Evolutionary conservation across 2,888 invertebrate species (phyloP).

Genomic region (Pristionchus arcanus): DNA sequence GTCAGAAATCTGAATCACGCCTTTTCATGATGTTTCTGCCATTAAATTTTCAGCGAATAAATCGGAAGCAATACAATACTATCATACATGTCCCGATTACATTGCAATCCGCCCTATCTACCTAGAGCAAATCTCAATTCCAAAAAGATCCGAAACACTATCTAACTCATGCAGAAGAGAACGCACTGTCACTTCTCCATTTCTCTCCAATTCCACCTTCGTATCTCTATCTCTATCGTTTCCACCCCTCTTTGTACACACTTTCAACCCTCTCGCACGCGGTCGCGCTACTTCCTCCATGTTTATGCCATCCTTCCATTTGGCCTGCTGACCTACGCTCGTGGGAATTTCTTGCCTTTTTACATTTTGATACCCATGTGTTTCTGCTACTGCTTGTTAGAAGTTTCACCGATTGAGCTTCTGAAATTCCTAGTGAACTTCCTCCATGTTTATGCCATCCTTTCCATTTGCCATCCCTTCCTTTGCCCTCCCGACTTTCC

Average conservation of each 20-base stretch:
- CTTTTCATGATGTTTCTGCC: too few relatives aligned
- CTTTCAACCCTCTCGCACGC: background rate
- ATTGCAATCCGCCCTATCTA: too few relatives aligned
- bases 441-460: slow-evolving; percentile 46
- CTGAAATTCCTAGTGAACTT: background rate
- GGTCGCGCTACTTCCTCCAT: slow-evolving; percentile 10
- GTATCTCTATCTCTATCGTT: background rate
- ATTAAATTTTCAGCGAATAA: too few relatives aligned
- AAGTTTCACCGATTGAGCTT: background rate
- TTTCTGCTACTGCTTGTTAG: background rate
- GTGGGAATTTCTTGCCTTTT: background rate
- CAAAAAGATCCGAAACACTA: too few relatives aligned
- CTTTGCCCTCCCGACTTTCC: too few relatives aligned
- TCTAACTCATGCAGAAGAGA: background rate
- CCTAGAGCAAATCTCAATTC: too few relatives aligned
- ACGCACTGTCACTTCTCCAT: background rate
- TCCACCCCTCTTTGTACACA: background rate
- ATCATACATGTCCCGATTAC: too few relatives aligned
- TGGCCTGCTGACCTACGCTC: background rate
- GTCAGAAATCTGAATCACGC: too few relatives aligned
- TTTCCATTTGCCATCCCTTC: background rate
- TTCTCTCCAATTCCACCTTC: background rate
- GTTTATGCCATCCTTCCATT: slow-evolving; percentile 43
- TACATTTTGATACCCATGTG: slow-evolving; percentile 55
- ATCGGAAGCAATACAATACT: too few relatives aligned